A percentile compares a stretch with the other conserved stretches of the same genome.
phyloP scores from a whole-genome alignment of 1,140 invertebrate genomes.

The Scaptomyza pallida region DNA sequence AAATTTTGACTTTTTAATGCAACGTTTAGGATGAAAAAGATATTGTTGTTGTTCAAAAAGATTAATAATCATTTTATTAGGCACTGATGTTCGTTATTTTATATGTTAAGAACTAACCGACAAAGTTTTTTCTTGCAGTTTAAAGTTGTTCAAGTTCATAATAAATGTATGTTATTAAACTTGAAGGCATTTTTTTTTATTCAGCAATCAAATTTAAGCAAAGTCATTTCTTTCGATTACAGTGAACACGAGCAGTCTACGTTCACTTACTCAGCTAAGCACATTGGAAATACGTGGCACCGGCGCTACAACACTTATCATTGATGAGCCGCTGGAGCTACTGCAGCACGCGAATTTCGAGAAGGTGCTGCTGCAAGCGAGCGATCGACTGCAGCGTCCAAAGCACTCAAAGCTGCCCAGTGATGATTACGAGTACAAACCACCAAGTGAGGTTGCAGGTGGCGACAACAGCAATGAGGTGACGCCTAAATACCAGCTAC shows the following conservation, averaged over 20 bases:
- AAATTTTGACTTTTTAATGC: no score
- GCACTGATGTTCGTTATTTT: no score
- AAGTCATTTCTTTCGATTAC: constrained; percentile 25
- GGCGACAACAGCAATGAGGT: constrained; percentile 23
- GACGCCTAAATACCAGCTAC: constrained; percentile 37
- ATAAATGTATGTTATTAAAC: no score
- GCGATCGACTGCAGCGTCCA: constrained; percentile 76
- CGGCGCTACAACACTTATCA: constrained; percentile 70
- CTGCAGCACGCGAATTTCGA: constrained; percentile 85
- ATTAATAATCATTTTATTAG: no score
- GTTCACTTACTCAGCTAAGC: constrained; percentile 85
- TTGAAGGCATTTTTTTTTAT: no score
- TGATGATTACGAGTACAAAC: constrained; percentile 73
- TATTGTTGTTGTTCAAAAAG: no score
- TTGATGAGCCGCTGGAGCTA: constrained; percentile 83
- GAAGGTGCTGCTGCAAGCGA: constrained; percentile 58
- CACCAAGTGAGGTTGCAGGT: constrained; percentile 55
- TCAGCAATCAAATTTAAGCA: neutral
- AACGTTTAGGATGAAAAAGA: no score
- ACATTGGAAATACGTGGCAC: constrained; percentile 87
- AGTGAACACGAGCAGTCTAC: constrained; percentile 85
- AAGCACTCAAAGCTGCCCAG: constrained; percentile 70
- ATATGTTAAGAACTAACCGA: no score
- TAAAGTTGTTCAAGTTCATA: no score
- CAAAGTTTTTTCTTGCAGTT: no score